phyloP scores from a whole-genome alignment of 2,888 invertebrate species.

The Aleiodes leptofemur region DNA sequence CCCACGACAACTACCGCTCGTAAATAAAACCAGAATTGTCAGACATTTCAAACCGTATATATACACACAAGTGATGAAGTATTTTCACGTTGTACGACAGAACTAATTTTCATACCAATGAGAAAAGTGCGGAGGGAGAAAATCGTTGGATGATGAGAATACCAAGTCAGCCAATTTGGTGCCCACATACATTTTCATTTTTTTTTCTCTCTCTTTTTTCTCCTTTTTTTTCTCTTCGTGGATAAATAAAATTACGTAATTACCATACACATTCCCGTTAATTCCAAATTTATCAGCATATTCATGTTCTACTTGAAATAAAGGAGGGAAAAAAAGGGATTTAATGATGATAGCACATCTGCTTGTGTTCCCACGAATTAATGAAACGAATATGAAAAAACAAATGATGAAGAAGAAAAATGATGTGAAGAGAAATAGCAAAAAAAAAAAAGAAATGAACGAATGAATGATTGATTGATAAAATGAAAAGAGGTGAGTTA shows the following conservation, averaged over 20 bases:
- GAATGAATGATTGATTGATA: not conserved
- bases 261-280: slow-evolving; percentile 14
- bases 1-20: not conserved
- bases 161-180: slow-evolving; percentile 16
- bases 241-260: slow-evolving; percentile 39
- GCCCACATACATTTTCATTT: not conserved
- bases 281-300: not conserved
- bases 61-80: not conserved
- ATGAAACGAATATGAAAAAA: too few relatives aligned
- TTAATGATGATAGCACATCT: too few relatives aligned
- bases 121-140: slow-evolving; percentile 39
- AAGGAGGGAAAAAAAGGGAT: not conserved
- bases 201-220: slow-evolving; percentile 19
- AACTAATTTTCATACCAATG: slow-evolving; percentile 36
- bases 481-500: slow-evolving; percentile 8
- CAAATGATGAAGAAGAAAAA: too few relatives aligned
- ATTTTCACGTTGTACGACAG: slow-evolving; percentile 13
- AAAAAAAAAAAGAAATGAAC: too few relatives aligned
- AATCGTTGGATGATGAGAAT: slow-evolving; percentile 48
- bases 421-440: not conserved
- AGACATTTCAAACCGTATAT: not conserved
- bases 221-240: slow-evolving; percentile 1
- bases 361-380: too few relatives aligned
- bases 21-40: not conserved
- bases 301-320: not conserved